phyloP scores from a whole-genome alignment of 2,113 vertebrate genomes.

The Penelope pileata region DNA sequence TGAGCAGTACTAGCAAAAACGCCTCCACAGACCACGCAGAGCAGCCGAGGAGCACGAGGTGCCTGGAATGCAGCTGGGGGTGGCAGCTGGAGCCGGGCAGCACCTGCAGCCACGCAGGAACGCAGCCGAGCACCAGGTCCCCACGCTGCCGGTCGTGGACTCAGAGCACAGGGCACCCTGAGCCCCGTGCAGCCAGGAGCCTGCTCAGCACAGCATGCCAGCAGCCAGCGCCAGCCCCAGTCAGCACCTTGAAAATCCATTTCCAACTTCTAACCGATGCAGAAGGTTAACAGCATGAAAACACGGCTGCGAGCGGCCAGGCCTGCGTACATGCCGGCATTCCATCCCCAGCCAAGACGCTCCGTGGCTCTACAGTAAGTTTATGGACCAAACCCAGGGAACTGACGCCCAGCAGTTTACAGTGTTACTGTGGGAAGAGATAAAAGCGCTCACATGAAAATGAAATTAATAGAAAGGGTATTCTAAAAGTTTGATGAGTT shows the following conservation, averaged over 20 bases:
- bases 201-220: background rate
- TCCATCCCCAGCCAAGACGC: background rate
- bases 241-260: background rate
- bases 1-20: background rate
- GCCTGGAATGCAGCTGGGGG: background rate
- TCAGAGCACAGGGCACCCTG: background rate
- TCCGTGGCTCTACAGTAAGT: no score
- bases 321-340: background rate
- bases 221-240: no score
- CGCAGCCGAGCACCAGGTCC: background rate
- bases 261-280: no score
- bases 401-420: background rate
- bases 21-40: background rate
- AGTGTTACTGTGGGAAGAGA: no score
- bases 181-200: rapidly evolving
- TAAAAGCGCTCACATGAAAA: background rate
- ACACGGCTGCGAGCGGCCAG: rapidly evolving
- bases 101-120: background rate
- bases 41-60: no score
- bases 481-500: background rate
- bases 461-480: background rate
- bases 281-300: background rate
- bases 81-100: background rate
- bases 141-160: rapidly evolving
- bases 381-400: rapidly evolving